These are phyloP conservation scores for Cryptophagus acutangulus DNA, from an alignment of 2,888 invertebrate genomes.

Conservation along the genomic window DNA sequence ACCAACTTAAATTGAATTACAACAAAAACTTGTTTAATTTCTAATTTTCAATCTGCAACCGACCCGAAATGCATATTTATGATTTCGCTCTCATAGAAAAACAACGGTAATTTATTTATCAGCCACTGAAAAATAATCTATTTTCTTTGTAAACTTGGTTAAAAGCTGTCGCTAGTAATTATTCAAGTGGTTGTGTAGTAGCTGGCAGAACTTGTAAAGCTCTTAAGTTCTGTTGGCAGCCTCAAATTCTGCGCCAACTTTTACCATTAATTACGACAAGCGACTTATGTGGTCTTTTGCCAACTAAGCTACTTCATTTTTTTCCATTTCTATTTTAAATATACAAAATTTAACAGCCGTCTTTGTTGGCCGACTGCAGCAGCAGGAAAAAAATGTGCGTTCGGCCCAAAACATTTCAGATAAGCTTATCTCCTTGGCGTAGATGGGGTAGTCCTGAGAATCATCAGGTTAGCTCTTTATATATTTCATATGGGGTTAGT, in stretches of 20 bases:
- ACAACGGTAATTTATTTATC: conserved; percentile 29
- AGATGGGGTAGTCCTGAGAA: neutral
- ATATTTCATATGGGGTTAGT: neutral
- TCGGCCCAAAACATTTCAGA: conserved; percentile 7
- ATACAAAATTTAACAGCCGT: too few species aligned
- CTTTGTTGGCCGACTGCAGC: too few species aligned
- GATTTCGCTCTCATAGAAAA: too few species aligned
- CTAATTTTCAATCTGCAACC: too few species aligned
- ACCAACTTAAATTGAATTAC: neutral
- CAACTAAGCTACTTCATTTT: conserved; percentile 3
- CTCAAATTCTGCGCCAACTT: conserved; percentile 39
- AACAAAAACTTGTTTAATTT: too few species aligned
- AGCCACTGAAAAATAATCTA: conserved; percentile 35
- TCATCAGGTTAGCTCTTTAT: neutral
- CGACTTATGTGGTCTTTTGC: conserved; percentile 31
- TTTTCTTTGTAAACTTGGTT: conserved; percentile 41
- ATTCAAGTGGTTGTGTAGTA: conserved; percentile 44
- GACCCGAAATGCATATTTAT: too few species aligned
- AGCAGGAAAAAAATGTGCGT: too few species aligned
- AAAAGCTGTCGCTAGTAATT: conserved; percentile 44
- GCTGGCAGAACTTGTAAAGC: conserved; percentile 40
- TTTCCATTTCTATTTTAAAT: conserved; percentile 2
- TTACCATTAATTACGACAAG: conserved; percentile 43
- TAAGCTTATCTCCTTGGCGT: conserved; percentile 1
- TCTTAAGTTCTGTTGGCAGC: conserved; percentile 41